Evolutionary conservation across 2,113 vertebrate species (phyloP).

Genomic region (Nerophis ophidion): DNA sequence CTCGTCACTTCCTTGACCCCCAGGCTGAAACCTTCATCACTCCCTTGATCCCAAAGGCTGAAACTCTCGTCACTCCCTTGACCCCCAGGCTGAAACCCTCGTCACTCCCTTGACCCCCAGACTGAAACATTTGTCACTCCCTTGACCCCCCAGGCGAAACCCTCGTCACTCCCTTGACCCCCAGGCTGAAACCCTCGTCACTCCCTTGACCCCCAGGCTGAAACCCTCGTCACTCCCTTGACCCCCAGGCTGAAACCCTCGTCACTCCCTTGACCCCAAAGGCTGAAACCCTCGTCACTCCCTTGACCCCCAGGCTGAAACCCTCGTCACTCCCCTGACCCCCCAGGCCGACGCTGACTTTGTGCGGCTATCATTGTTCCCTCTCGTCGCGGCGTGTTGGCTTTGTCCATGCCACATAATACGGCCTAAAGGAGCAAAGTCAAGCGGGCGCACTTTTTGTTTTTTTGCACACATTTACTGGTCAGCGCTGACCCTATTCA

Average conservation of each 20-base stretch:
- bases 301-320: no score
- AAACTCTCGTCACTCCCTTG: no score
- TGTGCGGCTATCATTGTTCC: conserved; percentile 49
- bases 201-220: no score
- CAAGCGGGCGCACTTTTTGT: conserved; percentile 49
- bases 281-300: no score
- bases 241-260: conserved; percentile 34
- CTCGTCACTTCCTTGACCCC: no score
- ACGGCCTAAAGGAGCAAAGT: conserved; percentile 55
- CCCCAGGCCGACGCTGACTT: conserved; percentile 28
- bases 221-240: conserved; percentile 27
- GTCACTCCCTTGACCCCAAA: no score
- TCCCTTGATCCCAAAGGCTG: no score
- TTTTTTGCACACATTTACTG: conserved; percentile 50
- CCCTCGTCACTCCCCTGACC: conserved; percentile 42
- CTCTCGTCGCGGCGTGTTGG: conserved; percentile 31
- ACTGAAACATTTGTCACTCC: conserved; percentile 9
- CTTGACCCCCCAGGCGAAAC: conserved; percentile 32
- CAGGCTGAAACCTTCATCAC: no score
- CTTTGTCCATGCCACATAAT: conserved; percentile 59
- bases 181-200: neutral
- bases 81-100: no score
- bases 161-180: conserved; percentile 43
- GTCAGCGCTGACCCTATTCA: conserved; percentile 55
- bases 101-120: no score